Conservation (phyloP, 53 echinoderm and acorn worm species). For the Temnopleurus reevesii region DNA sequence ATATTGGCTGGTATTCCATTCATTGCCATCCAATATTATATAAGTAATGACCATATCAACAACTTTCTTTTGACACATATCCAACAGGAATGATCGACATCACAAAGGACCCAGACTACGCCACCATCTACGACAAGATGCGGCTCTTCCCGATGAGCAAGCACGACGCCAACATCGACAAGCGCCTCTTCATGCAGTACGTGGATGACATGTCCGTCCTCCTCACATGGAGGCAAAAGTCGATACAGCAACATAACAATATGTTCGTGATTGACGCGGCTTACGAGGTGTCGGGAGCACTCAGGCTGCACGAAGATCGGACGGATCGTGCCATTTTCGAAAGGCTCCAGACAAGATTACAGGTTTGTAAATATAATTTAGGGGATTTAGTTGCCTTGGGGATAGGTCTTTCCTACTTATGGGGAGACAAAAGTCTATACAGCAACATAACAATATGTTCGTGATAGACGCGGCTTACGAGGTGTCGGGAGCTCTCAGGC, state of each 20-base stretch:
- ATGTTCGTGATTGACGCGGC: constrained; percentile 81
- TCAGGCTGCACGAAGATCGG: constrained; percentile 74
- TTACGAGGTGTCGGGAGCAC: constrained; percentile 74
- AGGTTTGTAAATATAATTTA: too few species aligned
- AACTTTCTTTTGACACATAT: too few species aligned
- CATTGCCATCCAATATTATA: too few species aligned
- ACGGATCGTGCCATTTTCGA: constrained; percentile 83
- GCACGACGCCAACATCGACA: constrained; percentile 88
- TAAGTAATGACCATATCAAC: too few species aligned
- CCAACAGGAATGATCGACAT: constrained; percentile 93
- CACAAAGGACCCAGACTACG: constrained; percentile 87
- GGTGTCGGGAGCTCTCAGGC: constrained; percentile 57
- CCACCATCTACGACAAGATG: constrained; percentile 91
- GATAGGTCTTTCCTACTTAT: constrained; percentile 69
- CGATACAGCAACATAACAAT: constrained; percentile 78
- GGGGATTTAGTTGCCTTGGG: too few species aligned
- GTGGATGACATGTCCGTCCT: constrained; percentile 76
- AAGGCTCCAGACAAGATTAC: constrained; percentile 89
- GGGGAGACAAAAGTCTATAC: constrained; percentile 70
- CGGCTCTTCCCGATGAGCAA: constrained; percentile 94
- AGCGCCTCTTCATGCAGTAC: constrained; percentile 89
- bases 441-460: constrained; percentile 80
- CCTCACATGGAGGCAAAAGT: constrained; percentile 78
- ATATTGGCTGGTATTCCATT: too few species aligned
- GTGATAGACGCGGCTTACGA: constrained; percentile 73